These are phyloP conservation scores for Eulimnadia texana DNA, from an alignment of 1,140 invertebrate species.

Conservation along the genomic window DNA sequence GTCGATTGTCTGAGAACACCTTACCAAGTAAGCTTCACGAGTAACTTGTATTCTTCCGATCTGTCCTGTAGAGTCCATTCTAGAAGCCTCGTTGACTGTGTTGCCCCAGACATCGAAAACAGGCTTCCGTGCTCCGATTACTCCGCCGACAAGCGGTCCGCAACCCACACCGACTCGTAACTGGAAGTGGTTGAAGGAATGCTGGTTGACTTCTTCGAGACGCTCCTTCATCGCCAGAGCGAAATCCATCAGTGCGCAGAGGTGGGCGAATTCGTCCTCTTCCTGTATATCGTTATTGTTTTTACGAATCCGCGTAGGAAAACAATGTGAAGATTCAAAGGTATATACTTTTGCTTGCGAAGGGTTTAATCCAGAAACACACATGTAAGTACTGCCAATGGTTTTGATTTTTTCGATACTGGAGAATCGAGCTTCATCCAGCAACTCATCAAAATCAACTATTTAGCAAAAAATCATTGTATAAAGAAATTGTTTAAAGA, in stretches of 20 bases:
- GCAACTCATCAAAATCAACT: constrained; percentile 82
- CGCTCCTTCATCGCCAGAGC: constrained; percentile 80
- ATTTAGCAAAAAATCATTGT: constrained; percentile 20
- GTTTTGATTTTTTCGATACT: constrained; percentile 95
- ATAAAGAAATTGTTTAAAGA: constrained; percentile 12
- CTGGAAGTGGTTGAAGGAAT: constrained; percentile 95
- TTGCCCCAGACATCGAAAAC: constrained; percentile 98
- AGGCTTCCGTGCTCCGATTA: constrained; percentile 92
- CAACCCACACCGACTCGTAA: constrained; percentile 82
- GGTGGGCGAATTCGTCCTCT: constrained; percentile 49
- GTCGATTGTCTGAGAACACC: too few relatives aligned
- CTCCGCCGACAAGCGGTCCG: constrained; percentile 87
- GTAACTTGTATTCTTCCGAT: constrained; percentile 79
- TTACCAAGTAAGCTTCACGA: constrained; percentile 63
- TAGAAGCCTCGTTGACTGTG: constrained; percentile 86
- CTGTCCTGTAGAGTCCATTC: constrained; percentile 81
- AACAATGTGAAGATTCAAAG: neutral
- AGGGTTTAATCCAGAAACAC: constrained; percentile 86
- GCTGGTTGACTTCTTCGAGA: constrained; percentile 81
- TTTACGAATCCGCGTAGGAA: constrained; percentile 93
- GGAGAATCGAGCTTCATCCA: constrained; percentile 75
- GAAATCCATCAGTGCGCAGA: constrained; percentile 82
- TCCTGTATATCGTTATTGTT: constrained; percentile 61
- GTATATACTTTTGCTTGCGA: constrained; percentile 30
- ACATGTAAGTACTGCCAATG: constrained; percentile 93